phyloP scores from a whole-genome alignment of 2,113 vertebrate genomes.

The Tyrannus savana region DNA sequence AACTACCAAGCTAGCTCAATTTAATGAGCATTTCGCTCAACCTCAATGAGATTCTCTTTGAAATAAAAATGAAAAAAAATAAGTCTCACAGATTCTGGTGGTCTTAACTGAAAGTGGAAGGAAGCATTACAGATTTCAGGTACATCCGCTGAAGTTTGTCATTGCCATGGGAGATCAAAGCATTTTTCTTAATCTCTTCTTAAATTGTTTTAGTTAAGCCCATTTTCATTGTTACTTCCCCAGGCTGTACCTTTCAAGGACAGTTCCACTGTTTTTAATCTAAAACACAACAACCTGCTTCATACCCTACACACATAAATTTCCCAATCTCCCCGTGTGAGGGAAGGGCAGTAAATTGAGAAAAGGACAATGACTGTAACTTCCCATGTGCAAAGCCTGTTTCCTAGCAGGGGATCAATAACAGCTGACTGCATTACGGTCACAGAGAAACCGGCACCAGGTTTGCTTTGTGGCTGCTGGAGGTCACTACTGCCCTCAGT shows the following conservation, averaged over 20 bases:
- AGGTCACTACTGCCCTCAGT: background rate
- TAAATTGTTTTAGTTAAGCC: background rate
- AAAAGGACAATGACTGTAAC: conserved; percentile 7
- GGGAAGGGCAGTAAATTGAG: conserved; percentile 35
- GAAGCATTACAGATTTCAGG: background rate
- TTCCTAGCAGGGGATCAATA: conserved; percentile 13
- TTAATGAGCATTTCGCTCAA: background rate
- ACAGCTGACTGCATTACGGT: background rate
- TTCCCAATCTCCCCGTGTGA: conserved; percentile 1
- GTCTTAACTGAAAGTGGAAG: background rate
- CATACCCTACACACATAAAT: conserved; percentile 27
- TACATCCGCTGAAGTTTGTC: background rate
- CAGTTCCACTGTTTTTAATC: conserved; percentile 21
- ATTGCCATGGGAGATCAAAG: background rate
- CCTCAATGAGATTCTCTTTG: background rate
- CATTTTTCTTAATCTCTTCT: conserved; percentile 18
- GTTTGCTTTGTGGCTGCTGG: background rate
- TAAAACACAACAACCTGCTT: background rate
- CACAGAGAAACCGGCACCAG: background rate
- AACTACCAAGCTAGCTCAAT: background rate
- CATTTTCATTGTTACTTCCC: conserved; percentile 14
- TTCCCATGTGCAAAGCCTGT: background rate
- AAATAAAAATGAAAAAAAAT: background rate
- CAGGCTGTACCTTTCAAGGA: conserved; percentile 28
- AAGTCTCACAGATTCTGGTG: background rate